A percentile compares a stretch with the other conserved stretches of the same genome.
Evolutionary conservation across 2,113 vertebrate species (phyloP).

Genomic region (Lepidothrix coronata): DNA sequence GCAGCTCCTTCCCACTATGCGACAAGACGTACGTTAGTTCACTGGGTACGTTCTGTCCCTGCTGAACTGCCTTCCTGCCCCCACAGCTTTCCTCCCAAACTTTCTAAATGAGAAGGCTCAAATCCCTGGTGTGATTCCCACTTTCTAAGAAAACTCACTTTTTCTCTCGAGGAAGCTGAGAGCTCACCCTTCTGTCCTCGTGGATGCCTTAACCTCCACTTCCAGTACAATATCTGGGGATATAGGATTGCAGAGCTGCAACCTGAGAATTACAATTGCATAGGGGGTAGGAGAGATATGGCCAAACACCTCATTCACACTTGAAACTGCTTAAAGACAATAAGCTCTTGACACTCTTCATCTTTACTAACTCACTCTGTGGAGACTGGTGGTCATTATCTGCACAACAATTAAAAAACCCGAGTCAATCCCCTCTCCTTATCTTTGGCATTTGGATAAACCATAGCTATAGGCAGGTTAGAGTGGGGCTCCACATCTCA

Average conservation of each 20-base stretch:
- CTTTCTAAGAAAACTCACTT: conserved; percentile 20
- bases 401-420: neutral
- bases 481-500: conserved; percentile 3
- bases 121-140: conserved; percentile 24
- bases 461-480: conserved; percentile 32
- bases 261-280: conserved; percentile 59
- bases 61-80: conserved; percentile 40
- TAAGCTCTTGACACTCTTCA: conserved; percentile 1
- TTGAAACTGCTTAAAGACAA: neutral
- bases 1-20: conserved; percentile 60
- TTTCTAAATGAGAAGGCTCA: conserved; percentile 45
- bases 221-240: conserved; percentile 33
- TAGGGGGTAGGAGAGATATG: conserved; percentile 48
- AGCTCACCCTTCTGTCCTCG: neutral
- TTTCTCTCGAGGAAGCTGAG: conserved; percentile 4
- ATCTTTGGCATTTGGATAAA: conserved; percentile 65
- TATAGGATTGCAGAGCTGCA: conserved; percentile 51
- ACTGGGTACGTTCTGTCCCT: conserved; percentile 62
- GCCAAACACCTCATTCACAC: conserved; percentile 9
- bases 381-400: neutral
- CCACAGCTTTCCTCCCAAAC: conserved; percentile 45
- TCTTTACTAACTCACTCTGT: neutral
- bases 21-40: conserved; percentile 45
- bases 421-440: conserved; percentile 14
- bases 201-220: conserved; percentile 30